Evolutionary conservation across 2,797 vertebrate genomes (phyloP).

Genomic region (Pseudotriccus pelzelni): DNA sequence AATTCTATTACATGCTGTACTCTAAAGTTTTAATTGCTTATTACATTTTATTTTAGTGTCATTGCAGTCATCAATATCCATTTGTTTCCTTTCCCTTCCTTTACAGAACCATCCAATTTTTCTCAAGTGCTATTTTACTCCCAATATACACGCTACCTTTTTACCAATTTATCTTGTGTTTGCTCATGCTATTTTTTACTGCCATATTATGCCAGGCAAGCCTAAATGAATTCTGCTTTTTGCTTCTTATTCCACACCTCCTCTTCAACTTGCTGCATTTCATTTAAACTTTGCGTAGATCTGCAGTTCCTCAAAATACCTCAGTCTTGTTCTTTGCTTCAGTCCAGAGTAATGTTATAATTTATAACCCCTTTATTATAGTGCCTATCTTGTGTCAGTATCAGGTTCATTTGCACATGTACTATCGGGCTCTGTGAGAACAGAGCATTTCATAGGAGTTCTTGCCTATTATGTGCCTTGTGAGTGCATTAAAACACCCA

Average conservation of each 20-base stretch:
- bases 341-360: background rate
- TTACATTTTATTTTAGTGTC: background rate
- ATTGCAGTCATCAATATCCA: background rate
- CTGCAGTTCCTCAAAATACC: constrained; percentile 1
- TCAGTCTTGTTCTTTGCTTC: constrained; percentile 2
- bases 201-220: background rate
- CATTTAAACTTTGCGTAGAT: constrained; percentile 17
- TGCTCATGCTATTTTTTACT: background rate
- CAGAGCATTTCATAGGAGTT: background rate
- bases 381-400: background rate
- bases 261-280: constrained; percentile 1
- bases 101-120: background rate
- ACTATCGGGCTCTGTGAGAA: background rate
- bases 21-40: background rate
- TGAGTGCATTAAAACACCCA: background rate
- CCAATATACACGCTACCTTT: background rate
- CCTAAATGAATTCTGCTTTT: background rate
- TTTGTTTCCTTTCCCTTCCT: background rate
- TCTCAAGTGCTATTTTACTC: background rate
- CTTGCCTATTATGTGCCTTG: background rate
- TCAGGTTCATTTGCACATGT: background rate
- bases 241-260: background rate
- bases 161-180: background rate
- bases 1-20: background rate
- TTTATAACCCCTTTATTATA: background rate